Evolutionary conservation across 2,797 vertebrate genomes (phyloP).

Genomic region (Trematomus bernacchii): DNA sequence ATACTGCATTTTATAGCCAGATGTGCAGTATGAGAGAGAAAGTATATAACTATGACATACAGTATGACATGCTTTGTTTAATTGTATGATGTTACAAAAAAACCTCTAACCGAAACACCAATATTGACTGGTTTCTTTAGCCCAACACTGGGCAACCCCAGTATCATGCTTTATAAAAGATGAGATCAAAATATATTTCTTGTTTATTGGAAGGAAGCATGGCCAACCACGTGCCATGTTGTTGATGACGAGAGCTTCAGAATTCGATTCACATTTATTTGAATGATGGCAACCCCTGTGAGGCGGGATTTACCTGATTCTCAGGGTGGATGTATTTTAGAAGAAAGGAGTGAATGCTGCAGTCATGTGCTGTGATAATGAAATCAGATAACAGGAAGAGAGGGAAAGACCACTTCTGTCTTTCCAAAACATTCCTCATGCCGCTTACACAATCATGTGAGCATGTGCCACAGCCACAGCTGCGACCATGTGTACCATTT

Average conservation of each 20-base stretch:
- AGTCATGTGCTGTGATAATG: slow-evolving; percentile 38
- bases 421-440: slow-evolving; percentile 40
- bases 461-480: slow-evolving; percentile 47
- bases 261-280: slow-evolving; percentile 9
- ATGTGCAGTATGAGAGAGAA: background rate
- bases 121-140: too few relatives aligned
- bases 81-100: background rate
- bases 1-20: slow-evolving; percentile 1
- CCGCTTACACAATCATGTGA: slow-evolving; percentile 49
- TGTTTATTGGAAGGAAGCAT: slow-evolving; percentile 1
- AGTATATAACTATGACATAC: background rate
- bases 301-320: slow-evolving; percentile 3
- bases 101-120: background rate
- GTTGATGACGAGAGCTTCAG: background rate
- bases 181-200: background rate
- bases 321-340: background rate
- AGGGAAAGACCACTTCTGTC: slow-evolving; percentile 57
- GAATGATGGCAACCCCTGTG: background rate
- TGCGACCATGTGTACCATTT: slow-evolving; percentile 28
- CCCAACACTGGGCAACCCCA: too few relatives aligned
- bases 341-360: slow-evolving; percentile 20
- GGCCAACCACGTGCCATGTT: background rate
- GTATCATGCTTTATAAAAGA: background rate
- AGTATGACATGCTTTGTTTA: background rate
- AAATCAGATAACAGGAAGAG: slow-evolving; percentile 63